Percentiles rank a stretch among this genome's conserved stretches.
These are phyloP conservation scores for Chelidonichthys spinosus DNA, from an alignment of 2,797 vertebrate genomes.

Conservation along the genomic window DNA sequence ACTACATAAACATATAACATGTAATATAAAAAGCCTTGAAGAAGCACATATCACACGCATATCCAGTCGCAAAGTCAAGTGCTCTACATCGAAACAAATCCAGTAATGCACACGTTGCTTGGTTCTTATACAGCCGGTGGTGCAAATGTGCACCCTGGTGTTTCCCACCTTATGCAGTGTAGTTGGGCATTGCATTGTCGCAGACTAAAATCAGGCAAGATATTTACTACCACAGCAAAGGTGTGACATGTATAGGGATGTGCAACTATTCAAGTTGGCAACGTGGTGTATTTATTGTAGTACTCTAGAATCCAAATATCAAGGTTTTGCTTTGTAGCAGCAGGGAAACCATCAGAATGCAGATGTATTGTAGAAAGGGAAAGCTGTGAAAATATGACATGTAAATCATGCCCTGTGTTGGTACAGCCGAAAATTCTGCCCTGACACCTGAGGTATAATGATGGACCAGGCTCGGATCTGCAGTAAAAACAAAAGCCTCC, in stretches of 20 bases:
- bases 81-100: not conserved
- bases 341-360: conserved; percentile 17
- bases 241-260: not conserved
- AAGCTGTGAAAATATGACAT: conserved; percentile 44
- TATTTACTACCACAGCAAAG: not conserved
- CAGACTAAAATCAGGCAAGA: not conserved
- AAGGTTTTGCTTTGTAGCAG: conserved; percentile 18
- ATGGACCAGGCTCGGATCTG: conserved; percentile 53
- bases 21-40: not conserved
- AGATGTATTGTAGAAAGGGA: conserved; percentile 5
- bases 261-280: not conserved
- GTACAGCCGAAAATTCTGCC: conserved; percentile 40
- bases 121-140: no score
- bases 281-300: conserved; percentile 9
- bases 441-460: conserved; percentile 54
- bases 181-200: not conserved
- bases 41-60: not conserved
- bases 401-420: conserved; percentile 57
- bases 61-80: not conserved
- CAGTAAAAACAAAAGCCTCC: conserved; percentile 48
- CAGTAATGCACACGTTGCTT: not conserved
- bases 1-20: not conserved
- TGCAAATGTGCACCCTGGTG: not conserved
- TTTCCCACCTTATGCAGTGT: not conserved
- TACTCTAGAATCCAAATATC: conserved; percentile 49